A percentile compares a stretch with the other conserved stretches of the same genome.
These are phyloP conservation scores for Sphenodon punctatus DNA, from an alignment of 2,797 vertebrate species.

Conservation along the genomic window DNA sequence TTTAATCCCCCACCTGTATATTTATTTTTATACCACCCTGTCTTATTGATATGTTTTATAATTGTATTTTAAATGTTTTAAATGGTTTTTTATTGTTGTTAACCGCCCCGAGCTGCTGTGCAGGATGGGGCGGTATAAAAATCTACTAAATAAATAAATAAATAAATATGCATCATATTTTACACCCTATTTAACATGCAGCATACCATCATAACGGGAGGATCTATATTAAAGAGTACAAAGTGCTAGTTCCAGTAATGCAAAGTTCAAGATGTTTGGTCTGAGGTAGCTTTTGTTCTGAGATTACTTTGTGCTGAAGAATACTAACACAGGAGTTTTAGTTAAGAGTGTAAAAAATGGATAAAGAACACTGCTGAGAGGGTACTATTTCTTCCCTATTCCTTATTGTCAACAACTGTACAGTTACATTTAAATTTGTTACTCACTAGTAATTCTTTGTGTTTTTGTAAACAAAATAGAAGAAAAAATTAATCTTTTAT, in stretches of 20 bases:
- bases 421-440: conserved; percentile 31
- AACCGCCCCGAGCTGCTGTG: too few species aligned
- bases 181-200: not conserved
- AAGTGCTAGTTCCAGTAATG: not conserved
- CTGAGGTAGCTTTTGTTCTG: not conserved
- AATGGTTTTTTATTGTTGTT: too few species aligned
- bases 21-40: too few species aligned
- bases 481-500: conserved; percentile 2
- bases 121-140: too few species aligned
- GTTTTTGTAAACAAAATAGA: not conserved
- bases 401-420: conserved; percentile 4
- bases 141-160: too few species aligned
- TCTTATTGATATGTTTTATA: too few species aligned
- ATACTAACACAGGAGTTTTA: conserved; percentile 4
- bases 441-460: conserved; percentile 17
- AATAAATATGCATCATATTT: too few species aligned
- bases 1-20: too few species aligned
- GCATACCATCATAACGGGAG: not conserved
- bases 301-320: not conserved
- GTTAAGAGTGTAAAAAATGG: not conserved
- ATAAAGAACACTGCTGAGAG: not conserved
- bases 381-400: not conserved
- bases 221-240: not conserved
- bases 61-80: too few species aligned
- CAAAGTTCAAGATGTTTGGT: too few species aligned